These are phyloP conservation scores for Crenuchus spilurus DNA, from an alignment of 2,797 vertebrate genomes.

Conservation along the genomic window DNA sequence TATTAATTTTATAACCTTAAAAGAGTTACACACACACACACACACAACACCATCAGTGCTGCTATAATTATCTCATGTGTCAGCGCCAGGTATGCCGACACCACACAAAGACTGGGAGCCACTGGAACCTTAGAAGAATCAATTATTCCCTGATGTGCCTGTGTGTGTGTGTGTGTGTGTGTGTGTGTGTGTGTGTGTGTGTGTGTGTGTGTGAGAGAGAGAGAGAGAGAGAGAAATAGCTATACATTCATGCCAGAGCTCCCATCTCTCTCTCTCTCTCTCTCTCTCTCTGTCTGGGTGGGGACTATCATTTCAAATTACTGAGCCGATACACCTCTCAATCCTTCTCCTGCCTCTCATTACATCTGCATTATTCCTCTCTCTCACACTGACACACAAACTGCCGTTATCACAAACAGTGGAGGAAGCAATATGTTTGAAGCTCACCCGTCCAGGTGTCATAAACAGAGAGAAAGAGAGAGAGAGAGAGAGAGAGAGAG, in stretches of 20 bases:
- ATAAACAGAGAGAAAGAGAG: conserved; percentile 29
- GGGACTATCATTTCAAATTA: conserved; percentile 75
- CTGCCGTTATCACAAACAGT: conserved; percentile 64
- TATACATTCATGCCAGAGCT: conserved; percentile 61
- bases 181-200: conserved; percentile 30
- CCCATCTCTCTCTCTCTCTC: conserved; percentile 15
- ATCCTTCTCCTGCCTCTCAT: conserved; percentile 70
- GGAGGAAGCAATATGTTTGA: conserved; percentile 74
- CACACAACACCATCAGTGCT: conserved; percentile 28
- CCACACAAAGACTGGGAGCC: conserved; percentile 58
- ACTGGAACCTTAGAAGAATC: conserved; percentile 69
- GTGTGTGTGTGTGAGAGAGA: conserved; percentile 17
- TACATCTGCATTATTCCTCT: conserved; percentile 77
- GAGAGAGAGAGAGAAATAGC: conserved; percentile 15
- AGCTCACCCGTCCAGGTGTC: conserved; percentile 52
- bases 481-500: neutral
- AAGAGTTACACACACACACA: conserved; percentile 61
- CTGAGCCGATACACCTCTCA: conserved; percentile 71
- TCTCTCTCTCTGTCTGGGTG: conserved; percentile 41
- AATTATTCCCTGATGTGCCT: conserved; percentile 67
- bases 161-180: conserved; percentile 10
- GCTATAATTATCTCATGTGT: conserved; percentile 63
- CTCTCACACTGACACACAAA: conserved; percentile 64
- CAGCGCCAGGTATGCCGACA: conserved; percentile 47
- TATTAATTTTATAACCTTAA: conserved; percentile 50